phyloP scores from a whole-genome alignment of 1,140 invertebrate genomes.

The Bombus consobrinus region DNA sequence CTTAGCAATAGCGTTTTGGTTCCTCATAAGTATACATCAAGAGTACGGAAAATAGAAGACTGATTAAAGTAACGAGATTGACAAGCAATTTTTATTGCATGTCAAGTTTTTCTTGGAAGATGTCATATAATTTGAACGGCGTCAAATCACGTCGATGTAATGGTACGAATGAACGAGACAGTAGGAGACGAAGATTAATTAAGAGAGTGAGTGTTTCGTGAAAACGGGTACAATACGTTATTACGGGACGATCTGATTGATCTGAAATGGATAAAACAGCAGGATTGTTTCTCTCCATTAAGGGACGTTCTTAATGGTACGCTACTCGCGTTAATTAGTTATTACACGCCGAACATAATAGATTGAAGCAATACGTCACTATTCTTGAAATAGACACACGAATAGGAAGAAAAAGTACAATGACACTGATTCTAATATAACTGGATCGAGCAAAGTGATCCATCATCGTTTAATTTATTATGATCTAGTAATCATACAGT shows the following conservation, averaged over 20 bases:
- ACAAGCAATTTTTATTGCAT: background rate
- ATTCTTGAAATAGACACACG: background rate
- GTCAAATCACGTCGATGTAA: background rate
- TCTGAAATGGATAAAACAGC: background rate
- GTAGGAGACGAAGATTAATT: conserved; percentile 1
- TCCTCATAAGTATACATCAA: conserved; percentile 83
- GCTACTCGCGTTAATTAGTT: conserved; percentile 36
- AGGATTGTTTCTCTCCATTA: background rate
- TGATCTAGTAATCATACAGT: conserved; percentile 9
- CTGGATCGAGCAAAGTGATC: background rate
- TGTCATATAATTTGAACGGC: background rate
- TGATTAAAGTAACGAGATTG: too few relatives aligned
- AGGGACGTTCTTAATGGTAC: conserved; percentile 25
- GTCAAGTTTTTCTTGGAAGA: background rate
- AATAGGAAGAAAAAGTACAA: background rate
- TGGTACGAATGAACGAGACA: background rate
- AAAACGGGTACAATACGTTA: conserved; percentile 1
- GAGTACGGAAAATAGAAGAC: conserved; percentile 58
- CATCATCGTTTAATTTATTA: conserved; percentile 4
- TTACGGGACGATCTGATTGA: conserved; percentile 23
- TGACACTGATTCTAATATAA: background rate
- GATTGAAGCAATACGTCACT: background rate
- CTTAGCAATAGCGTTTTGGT: conserved; percentile 91
- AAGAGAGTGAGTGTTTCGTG: background rate
- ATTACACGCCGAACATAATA: background rate